Evolutionary conservation across 2,888 invertebrate genomes (phyloP), one percentile per base, ranked within the genome.

Genomic region (Acanthosoma haemorrhoidale): DNA sequence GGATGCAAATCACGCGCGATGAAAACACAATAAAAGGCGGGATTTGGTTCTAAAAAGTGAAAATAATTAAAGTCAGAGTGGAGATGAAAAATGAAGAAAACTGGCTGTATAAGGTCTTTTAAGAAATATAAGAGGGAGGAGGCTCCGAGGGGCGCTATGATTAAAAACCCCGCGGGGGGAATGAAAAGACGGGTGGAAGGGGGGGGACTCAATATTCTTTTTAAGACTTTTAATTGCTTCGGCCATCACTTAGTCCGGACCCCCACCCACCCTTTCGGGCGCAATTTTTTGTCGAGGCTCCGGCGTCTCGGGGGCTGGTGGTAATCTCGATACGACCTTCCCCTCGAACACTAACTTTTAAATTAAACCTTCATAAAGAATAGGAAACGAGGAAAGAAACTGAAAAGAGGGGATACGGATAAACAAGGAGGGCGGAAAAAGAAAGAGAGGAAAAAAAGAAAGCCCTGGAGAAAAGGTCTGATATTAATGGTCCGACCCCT

Each of bases 141-240:
- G 34, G 66, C 16, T 58, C 64, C 36, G 39, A 57, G 61, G 68
- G 70, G 29, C 67, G 75, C 73, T 75, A 73, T 75, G 75, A 75
- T 75, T 75, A 75, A 73, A 75, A 75, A 74, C 70, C 60, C 57
- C 29, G 64, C 63, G 63, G 69, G 68, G 72, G 68, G 66, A 58
- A 71, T 71, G 69, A 70, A 51, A 68, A 58, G 71, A 64, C 70
- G 72, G 71, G 39, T 61, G 66, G 69, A 73, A 71, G 73, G 74
- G 72, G 76, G 74, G 74, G 72, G 76, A 76, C 75, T 75, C 75
- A 76, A 76, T 76, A 76, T 76, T 76, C 75, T 76, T 77, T 77
- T 76, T 77, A 77, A 77, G 77, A 77, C 76, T 77, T 77, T 77
- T 77, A 77, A 77, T 77, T 77, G 77, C 77, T 77, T 76, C 76